Evolutionary conservation across 1,140 invertebrate species (phyloP).

Genomic region (Drosophila triauraria): DNA sequence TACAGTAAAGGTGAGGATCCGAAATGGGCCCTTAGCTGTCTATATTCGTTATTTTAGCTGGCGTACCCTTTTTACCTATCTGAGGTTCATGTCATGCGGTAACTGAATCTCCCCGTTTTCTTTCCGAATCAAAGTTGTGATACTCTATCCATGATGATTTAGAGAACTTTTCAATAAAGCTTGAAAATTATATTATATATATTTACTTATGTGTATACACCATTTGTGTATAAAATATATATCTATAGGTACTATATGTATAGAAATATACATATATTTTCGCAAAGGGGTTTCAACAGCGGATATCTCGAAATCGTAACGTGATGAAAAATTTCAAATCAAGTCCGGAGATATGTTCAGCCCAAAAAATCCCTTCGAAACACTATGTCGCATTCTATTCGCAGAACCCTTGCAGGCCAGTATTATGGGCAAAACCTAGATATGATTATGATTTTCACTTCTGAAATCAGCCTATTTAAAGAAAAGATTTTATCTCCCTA

Average conservation of each 20-base stretch:
- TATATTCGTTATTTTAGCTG: constrained; percentile 22
- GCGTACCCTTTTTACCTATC: constrained; percentile 28
- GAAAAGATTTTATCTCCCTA: too few species aligned
- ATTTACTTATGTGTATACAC: too few species aligned
- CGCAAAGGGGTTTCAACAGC: not conserved
- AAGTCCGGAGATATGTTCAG: too few species aligned
- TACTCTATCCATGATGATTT: constrained; percentile 5
- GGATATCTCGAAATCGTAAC: too few species aligned
- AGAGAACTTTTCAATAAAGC: not conserved
- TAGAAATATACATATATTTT: too few species aligned
- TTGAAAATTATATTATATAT: too few species aligned
- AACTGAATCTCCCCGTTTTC: constrained; percentile 49
- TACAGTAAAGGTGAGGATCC: constrained; percentile 3
- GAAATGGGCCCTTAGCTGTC: constrained; percentile 7
- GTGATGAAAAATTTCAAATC: too few species aligned
- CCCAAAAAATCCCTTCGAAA: too few species aligned
- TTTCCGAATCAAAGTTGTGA: not conserved
- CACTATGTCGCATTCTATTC: too few species aligned
- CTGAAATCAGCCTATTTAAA: not conserved
- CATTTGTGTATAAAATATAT: too few species aligned
- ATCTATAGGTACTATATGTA: too few species aligned
- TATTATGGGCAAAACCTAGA: not conserved
- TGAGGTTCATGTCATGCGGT: constrained; percentile 50
- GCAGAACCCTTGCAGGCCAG: too few species aligned
- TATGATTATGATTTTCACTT: not conserved